Percentiles rank a stretch among this genome's conserved stretches.
Evolutionary conservation across 2,888 invertebrate species (phyloP).

Genomic region (Smittia sp.): DNA sequence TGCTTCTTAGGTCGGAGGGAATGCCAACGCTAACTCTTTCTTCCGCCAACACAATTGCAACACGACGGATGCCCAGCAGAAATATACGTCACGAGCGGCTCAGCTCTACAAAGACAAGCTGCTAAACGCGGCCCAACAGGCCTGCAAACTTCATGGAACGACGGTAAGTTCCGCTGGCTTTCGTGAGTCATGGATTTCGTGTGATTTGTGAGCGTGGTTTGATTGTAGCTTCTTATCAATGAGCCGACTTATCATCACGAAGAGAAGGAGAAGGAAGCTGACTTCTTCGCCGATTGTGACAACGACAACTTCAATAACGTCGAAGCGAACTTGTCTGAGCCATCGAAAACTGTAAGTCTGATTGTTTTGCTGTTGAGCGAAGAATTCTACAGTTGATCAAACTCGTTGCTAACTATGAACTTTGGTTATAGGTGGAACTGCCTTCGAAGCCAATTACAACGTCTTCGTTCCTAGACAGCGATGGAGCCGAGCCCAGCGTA

Average conservation of each 20-base stretch:
- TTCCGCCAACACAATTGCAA: slow-evolving; percentile 92
- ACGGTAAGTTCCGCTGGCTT: too few species aligned
- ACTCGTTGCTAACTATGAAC: not conserved
- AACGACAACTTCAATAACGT: slow-evolving; percentile 48
- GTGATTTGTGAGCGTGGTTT: slow-evolving; percentile 4
- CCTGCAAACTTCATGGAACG: slow-evolving; percentile 85
- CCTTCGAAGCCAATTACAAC: slow-evolving; percentile 1
- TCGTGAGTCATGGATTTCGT: slow-evolving; percentile 20
- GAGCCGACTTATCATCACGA: slow-evolving; percentile 49
- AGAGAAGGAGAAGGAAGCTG: slow-evolving; percentile 72
- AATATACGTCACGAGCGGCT: slow-evolving; percentile 95
- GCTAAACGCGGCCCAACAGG: slow-evolving; percentile 74
- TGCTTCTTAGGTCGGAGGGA: slow-evolving; percentile 72
- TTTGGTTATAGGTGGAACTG: slow-evolving; percentile 22
- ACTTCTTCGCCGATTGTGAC: slow-evolving; percentile 87
- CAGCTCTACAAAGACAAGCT: slow-evolving; percentile 91
- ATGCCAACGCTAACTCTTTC: slow-evolving; percentile 72
- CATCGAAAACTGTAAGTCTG: not conserved
- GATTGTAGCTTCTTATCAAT: slow-evolving; percentile 43
- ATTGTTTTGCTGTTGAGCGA: not conserved
- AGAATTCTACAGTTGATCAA: not conserved
- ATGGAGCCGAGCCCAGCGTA: slow-evolving; percentile 50
- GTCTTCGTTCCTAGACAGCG: slow-evolving; percentile 28
- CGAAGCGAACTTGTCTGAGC: not conserved
- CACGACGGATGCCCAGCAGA: slow-evolving; percentile 91